Evolutionary conservation across 2,888 invertebrate genomes (phyloP), one percentile per base, ranked within the genome.

Genomic region (Trichopria drosophilae): DNA sequence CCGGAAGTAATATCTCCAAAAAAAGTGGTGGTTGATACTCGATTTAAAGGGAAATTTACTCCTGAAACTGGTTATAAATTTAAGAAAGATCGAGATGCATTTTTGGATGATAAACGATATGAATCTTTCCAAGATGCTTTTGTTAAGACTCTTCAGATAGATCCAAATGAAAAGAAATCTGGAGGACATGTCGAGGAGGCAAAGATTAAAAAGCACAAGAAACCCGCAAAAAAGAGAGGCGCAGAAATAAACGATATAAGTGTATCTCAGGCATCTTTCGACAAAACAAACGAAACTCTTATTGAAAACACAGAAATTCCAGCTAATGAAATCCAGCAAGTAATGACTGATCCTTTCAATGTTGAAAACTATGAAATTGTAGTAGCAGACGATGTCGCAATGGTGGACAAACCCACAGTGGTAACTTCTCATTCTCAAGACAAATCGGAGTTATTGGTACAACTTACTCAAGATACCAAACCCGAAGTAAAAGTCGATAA

Each of bases 51-150:
- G 15, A 71, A 60, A 49, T 66, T 61, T 35, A 57, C 58, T 7
- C 58, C 64, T 1, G 68, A 61, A 40, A 61, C 60, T 3, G 60
- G 61, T 9, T 42, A 58, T 26, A 69, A 68, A 49, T 48, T 50
- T 6, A 67, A 58, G 39, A 66, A 65, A 24, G 63, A 63, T 10
- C 52, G 55, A 41, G 60, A 64, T 1, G 18, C 48, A 7, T 49
- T 53, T 12, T 29, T 52, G 3, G 68, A 70, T 10, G 67, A 70
- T 7, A 62, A 59, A 20, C 57, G 66, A 3, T 44, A 62, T 6
- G 67, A 69, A 54, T 62, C 68, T 34, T 69, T 67, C 40, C 73
- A 72, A 39, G 72, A 72, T 47, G 68, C 68, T 24, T 68, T 69
- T 53, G 48, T 68, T 26, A 68, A 72, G 49, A 71, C 71, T 29